Percentiles rank a stretch among this genome's conserved stretches.
These are phyloP conservation scores for Proteles cristata DNA, from an alignment of 2,113 vertebrate genomes.

Conservation along the genomic window DNA sequence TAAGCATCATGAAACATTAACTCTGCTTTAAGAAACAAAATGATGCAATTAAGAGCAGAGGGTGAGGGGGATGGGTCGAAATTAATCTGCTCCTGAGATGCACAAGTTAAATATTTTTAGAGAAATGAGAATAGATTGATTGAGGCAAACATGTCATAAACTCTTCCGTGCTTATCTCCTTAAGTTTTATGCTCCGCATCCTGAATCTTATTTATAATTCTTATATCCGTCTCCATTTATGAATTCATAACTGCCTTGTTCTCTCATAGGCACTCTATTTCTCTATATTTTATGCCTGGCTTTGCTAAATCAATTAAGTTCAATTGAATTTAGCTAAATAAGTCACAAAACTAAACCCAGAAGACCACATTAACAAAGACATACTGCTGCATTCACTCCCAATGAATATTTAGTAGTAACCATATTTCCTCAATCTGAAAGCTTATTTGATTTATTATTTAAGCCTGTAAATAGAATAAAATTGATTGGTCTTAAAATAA, in stretches of 20 bases:
- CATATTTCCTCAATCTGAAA: conserved; percentile 63
- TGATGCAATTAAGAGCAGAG: neutral
- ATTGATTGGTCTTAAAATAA: conserved; percentile 68
- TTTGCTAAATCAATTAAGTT: conserved; percentile 78
- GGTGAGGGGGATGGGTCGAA: neutral
- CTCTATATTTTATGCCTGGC: conserved; percentile 67
- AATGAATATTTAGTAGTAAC: conserved; percentile 64
- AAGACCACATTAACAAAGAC: conserved; percentile 63
- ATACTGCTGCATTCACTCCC: conserved; percentile 35
- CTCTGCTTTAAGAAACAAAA: neutral
- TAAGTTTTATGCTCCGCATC: conserved; percentile 35
- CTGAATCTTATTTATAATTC: conserved; percentile 65
- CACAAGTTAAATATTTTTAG: conserved; percentile 41
- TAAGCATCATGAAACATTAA: neutral
- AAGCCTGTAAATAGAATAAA: conserved; percentile 62
- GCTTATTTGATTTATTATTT: conserved; percentile 65
- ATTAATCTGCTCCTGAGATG: neutral
- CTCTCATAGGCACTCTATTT: conserved; percentile 58
- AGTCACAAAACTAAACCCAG: conserved; percentile 71
- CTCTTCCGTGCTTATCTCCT: conserved; percentile 29
- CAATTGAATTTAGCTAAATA: conserved; percentile 77
- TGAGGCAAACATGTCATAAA: conserved; percentile 45
- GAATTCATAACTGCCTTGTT: conserved; percentile 71
- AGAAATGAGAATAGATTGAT: conserved; percentile 45
- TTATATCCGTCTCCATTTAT: conserved; percentile 54